phyloP scores from a whole-genome alignment of 2,113 vertebrate genomes.

The Trematomus loennbergii region DNA sequence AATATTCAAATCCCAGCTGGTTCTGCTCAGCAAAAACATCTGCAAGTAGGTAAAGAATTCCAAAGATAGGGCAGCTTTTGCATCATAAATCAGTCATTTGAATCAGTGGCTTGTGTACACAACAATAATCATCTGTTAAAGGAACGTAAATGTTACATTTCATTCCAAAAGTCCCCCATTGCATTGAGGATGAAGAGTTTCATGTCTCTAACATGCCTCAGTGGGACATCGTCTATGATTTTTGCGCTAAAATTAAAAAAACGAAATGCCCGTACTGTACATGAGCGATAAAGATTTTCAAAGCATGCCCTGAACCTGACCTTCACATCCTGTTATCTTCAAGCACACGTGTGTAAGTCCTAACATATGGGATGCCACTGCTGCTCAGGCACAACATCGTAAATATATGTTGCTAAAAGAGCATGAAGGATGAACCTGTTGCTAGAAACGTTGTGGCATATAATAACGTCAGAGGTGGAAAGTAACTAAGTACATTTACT shows the following conservation, averaged over 20 bases:
- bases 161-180: constrained; percentile 14
- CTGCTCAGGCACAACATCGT: not conserved
- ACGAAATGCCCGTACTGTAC: constrained; percentile 40
- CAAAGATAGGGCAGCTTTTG: constrained; percentile 57
- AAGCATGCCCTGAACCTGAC: constrained; percentile 27
- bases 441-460: not conserved
- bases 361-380: not conserved
- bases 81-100: constrained; percentile 18
- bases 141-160: constrained; percentile 38
- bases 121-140: constrained; percentile 17
- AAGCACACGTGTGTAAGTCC: constrained; percentile 6
- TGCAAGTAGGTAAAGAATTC: constrained; percentile 70
- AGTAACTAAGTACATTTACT: too few species aligned
- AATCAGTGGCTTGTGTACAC: constrained; percentile 22
- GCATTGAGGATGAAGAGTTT: constrained; percentile 4
- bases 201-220: constrained; percentile 19
- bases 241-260: constrained; percentile 41
- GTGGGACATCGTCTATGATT: constrained; percentile 33
- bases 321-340: constrained; percentile 26
- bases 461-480: too few species aligned
- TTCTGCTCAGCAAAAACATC: constrained; percentile 73
- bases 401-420: not conserved
- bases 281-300: constrained; percentile 31
- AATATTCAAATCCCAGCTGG: constrained; percentile 65
- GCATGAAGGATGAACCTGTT: not conserved